Base-by-base conservation (phyloP, 2,113 vertebrate genomes). In the Neotoma lepida region DNA sequence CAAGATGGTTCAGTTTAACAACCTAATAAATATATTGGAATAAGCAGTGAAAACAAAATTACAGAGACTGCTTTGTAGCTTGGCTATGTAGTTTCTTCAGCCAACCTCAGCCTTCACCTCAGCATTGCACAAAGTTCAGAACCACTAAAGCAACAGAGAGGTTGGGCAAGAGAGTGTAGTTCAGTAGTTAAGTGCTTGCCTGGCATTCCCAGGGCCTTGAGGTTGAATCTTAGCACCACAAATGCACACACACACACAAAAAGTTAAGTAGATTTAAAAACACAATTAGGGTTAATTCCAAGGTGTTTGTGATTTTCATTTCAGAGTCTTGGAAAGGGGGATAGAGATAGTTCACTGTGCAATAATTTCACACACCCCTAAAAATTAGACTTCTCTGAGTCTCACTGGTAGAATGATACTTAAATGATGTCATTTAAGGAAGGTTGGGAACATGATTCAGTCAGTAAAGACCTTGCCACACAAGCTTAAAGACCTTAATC, bases 1-100 rank as follows among this genome's bases (percentile, higher is more conserved):
- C 91, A 93, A 86, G 86, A 97, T 89, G 96, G 94, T 96, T 96
- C 97, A 49, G 39, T 93, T 97, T 97, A 97, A 97, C 90, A 92
- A 63, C 96, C 97, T 94, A 97, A 97, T 97, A 97, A 97, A 97
- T 97, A 95, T 74, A 97, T 97, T 96, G 94, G 96, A 97, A 97
- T 97, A 97, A 97, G 96, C 95, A 97, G 46, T 93, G 95, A 95
- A 97, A 97, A 97, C 95, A 96, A 96, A 94, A 95, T 97, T 89
- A 97, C 95, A 97, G 94, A 95, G 92, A 93, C 94, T 89, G 95
- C 93, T 89, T 97, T 97, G 95, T 96, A 97, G 78, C 92, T 87
- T 70, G 82, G 35, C 91, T 86, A 63, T 88, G 4, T 49, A 22
- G 49, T 84, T 82, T 90, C 80, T 68, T 96, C 87, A 91, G 90